phyloP scores from a whole-genome alignment of 2,113 vertebrate species.

The Hemichromis elongatus region DNA sequence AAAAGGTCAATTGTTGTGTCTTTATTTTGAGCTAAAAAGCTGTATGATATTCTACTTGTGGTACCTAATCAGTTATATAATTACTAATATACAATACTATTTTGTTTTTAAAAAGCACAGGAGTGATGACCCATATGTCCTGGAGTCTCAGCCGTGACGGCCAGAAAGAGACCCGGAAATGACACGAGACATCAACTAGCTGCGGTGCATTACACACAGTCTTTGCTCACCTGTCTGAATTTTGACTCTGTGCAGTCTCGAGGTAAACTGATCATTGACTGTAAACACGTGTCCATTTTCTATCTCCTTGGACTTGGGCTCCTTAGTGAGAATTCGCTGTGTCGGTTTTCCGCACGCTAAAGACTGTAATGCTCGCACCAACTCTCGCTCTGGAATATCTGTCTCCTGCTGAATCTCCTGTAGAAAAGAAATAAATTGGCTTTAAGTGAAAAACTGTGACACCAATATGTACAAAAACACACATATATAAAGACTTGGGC shows the following conservation, averaged over 20 bases:
- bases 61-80: neutral
- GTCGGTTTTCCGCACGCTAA: constrained; percentile 95
- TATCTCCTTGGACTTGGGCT: constrained; percentile 97
- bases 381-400: constrained; percentile 93
- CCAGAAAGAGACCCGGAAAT: neutral
- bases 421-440: neutral
- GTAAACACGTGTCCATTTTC: constrained; percentile 96
- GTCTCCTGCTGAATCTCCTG: constrained; percentile 98
- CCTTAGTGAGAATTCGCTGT: constrained; percentile 94
- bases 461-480: neutral
- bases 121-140: neutral
- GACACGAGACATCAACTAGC: neutral
- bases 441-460: neutral
- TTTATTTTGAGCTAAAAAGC: neutral
- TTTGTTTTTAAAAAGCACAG: neutral
- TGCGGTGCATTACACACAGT: neutral
- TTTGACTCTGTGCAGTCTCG: constrained; percentile 98
- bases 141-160: neutral
- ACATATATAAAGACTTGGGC: neutral
- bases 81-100: neutral
- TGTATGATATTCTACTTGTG: neutral
- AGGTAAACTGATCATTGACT: constrained; percentile 98
- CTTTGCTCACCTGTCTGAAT: constrained; percentile 88
- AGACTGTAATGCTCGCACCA: constrained; percentile 93
- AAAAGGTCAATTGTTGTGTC: neutral